Percentiles rank a stretch among this genome's conserved stretches.
phyloP scores from a whole-genome alignment of 2,797 vertebrate species.

The Aselliscus stoliczkanus region DNA sequence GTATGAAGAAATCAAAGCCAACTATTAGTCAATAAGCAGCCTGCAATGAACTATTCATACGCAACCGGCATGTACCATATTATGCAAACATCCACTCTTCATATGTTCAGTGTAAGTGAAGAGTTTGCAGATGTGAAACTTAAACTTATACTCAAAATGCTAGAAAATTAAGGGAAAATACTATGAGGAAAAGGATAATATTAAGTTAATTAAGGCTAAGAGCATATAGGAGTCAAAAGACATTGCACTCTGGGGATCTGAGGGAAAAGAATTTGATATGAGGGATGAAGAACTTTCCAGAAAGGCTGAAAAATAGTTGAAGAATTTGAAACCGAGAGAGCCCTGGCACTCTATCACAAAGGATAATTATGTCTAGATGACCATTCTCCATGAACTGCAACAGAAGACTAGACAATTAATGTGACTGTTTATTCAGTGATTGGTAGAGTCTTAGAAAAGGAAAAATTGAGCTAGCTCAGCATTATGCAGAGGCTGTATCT shows the following conservation, averaged over 20 bases:
- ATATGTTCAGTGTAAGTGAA: not conserved
- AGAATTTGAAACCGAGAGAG: not conserved
- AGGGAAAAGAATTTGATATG: not conserved
- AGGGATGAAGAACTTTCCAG: not conserved
- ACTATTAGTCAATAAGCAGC: not conserved
- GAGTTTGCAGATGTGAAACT: not conserved
- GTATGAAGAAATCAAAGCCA: conserved; percentile 16
- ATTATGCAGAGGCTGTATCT: not conserved
- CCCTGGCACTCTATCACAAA: not conserved
- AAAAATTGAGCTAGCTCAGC: not conserved
- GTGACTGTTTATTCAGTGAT: not conserved
- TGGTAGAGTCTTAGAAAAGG: not conserved
- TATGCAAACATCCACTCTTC: not conserved
- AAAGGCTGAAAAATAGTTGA: not conserved
- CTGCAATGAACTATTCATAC: not conserved
- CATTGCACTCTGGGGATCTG: not conserved
- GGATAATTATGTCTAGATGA: not conserved
- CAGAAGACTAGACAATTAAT: not conserved
- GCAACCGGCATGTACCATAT: not conserved
- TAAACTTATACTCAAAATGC: not conserved
- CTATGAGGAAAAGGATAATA: not conserved
- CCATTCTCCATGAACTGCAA: not conserved
- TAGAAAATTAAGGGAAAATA: not conserved
- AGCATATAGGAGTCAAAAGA: not conserved
- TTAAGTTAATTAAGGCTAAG: not conserved